Evolutionary conservation across 2,113 vertebrate species (phyloP), one percentile per base, ranked within the genome.

Genomic region (Alaudala cheleensis): DNA sequence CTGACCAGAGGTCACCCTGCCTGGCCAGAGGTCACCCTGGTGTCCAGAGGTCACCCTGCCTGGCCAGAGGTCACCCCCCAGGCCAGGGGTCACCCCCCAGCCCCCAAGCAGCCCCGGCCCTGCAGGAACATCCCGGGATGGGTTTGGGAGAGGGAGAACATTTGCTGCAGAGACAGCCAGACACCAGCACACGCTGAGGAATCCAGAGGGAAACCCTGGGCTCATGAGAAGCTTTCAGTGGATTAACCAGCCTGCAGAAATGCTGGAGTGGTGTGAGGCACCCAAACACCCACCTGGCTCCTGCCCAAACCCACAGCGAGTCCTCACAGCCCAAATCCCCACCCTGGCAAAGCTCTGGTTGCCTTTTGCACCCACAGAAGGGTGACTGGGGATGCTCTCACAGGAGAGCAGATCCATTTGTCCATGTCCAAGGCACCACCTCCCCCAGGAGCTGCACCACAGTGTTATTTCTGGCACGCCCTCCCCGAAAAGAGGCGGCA

Each of bases 231-330:
- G 91, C 69, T 94, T 93, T 73, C 73, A 62, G 70, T 76, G 80
- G 92, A 95, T 96, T 96, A 87, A 95, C 69, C 94, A 90, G 81
- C 92, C 90, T 85, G 86, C 62, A 56, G 85, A 57, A 96, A 37
- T 0, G 10, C 17, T 72, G 57, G 76, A 76, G 40, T 25, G 49
- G 40, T 14, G 44, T 34, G 69, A 56, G 92, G 18, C 76, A 83
- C 91, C 88, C 92, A 89, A 92, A 96, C 72, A 61, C 53, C 51
- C 67, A 15, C 64, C 65, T 65, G 17, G 13, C 15, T 82, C 81
- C 66, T 6, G 3, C 87, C 25, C 45, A 56, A 79, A 84, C 12
- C 62, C 67, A 4, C 58, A 11, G 54, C 17, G 20, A 39, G 10
- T 19, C 5, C 2, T 22, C 1, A 4, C 8, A 10, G 12, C 44